Percentiles rank a stretch among this genome's conserved stretches.
phyloP scores from a whole-genome alignment of 1,140 invertebrate genomes.

The Maniola jurtina region DNA sequence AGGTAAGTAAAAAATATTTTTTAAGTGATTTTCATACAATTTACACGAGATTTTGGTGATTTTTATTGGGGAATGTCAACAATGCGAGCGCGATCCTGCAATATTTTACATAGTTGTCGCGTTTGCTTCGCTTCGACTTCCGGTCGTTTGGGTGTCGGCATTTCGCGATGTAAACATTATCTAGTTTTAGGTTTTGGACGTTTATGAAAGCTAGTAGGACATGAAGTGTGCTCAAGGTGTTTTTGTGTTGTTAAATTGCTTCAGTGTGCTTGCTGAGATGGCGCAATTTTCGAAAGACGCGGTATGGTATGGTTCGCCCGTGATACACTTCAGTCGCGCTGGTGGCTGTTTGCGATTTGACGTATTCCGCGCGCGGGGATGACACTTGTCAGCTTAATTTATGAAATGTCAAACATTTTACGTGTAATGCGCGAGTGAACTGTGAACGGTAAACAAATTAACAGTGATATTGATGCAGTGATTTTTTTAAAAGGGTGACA shows the following conservation, averaged over 20 bases:
- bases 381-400: constrained; percentile 76
- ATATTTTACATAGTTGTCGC: constrained; percentile 90
- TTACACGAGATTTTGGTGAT: constrained; percentile 77
- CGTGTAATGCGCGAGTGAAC: constrained; percentile 72
- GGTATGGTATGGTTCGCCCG: constrained; percentile 75
- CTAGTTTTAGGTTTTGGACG: constrained; percentile 71
- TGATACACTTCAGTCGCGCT: constrained; percentile 77
- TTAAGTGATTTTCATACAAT: constrained; percentile 80
- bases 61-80: constrained; percentile 83
- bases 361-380: constrained; percentile 75
- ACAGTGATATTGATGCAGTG: constrained; percentile 72
- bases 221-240: constrained; percentile 76
- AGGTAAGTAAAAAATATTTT: constrained; percentile 83
- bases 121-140: constrained; percentile 82
- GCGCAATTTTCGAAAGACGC: constrained; percentile 79
- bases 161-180: constrained; percentile 79
- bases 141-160: constrained; percentile 78
- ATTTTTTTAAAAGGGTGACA: constrained; percentile 64
- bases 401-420: constrained; percentile 76
- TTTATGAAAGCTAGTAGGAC: constrained; percentile 63
- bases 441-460: constrained; percentile 72
- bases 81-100: constrained; percentile 87
- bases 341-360: constrained; percentile 77
- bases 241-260: constrained; percentile 77
- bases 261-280: constrained; percentile 76